A percentile compares a stretch with the other conserved stretches of the same genome.
Evolutionary conservation across 1,140 invertebrate genomes (phyloP).

Genomic region (Pseudomyrmex concolor): DNA sequence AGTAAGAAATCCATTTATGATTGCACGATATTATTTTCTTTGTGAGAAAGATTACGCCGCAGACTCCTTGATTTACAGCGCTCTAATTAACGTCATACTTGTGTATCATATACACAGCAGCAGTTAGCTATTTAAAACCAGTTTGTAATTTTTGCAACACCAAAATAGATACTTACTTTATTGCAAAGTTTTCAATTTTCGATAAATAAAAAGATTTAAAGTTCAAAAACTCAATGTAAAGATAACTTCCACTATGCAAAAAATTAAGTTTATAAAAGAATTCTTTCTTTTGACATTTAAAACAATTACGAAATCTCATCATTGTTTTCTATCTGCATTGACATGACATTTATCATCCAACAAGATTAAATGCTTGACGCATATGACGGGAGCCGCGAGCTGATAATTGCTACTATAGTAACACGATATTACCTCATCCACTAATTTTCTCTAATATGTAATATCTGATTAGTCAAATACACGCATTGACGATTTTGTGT

Average conservation of each 20-base stretch:
- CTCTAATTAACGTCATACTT: conserved; percentile 52
- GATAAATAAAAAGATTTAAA: neutral
- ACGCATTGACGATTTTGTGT: neutral
- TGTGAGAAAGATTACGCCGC: conserved; percentile 32
- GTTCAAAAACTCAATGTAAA: neutral
- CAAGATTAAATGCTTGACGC: neutral
- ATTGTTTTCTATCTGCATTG: neutral
- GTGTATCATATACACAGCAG: neutral
- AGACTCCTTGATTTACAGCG: conserved; percentile 24
- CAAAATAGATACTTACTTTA: conserved; percentile 16
- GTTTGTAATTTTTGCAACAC: conserved; percentile 15
- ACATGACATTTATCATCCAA: neutral
- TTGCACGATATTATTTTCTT: conserved; percentile 32
- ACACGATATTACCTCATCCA: neutral
- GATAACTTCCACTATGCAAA: neutral
- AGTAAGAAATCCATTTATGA: neutral
- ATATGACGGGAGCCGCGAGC: neutral
- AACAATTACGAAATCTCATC: neutral
- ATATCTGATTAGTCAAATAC: neutral
- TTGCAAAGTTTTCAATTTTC: neutral
- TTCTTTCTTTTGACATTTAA: neutral
- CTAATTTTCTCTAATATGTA: neutral
- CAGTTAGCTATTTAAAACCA: neutral
- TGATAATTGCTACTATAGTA: no score
- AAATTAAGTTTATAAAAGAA: neutral